These are phyloP conservation scores for Sebastes kiyomatsui DNA, from an alignment of 2,797 vertebrate genomes.

Conservation along the genomic window DNA sequence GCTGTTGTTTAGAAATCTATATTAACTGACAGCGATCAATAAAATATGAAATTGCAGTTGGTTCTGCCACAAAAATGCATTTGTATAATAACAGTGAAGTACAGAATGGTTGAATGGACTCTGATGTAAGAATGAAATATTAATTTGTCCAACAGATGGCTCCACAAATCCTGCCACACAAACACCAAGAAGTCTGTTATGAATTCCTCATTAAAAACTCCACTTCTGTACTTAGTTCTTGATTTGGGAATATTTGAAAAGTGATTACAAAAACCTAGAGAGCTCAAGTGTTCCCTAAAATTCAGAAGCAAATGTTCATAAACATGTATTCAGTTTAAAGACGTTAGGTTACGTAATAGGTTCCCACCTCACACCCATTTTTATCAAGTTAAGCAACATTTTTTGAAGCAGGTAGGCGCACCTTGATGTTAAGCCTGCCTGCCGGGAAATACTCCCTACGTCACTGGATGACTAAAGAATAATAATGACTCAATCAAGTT, in stretches of 20 bases:
- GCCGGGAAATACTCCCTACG: background rate
- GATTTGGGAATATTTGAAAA: background rate
- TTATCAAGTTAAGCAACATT: constrained; percentile 48
- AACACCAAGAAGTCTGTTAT: background rate
- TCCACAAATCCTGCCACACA: background rate
- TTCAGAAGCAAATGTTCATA: background rate
- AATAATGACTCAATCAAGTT: background rate
- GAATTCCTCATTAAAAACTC: background rate
- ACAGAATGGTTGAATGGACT: background rate
- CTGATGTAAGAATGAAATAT: background rate
- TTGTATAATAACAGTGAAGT: background rate
- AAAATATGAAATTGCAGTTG: background rate
- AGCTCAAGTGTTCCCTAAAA: background rate
- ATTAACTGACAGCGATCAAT: background rate
- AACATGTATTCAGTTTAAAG: background rate
- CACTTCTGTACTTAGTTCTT: background rate
- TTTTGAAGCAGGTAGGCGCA: background rate
- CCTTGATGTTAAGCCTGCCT: background rate
- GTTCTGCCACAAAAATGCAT: background rate
- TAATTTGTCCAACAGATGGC: constrained; percentile 43
- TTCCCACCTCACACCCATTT: background rate
- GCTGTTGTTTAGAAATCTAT: background rate
- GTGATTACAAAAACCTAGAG: background rate
- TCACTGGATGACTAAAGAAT: background rate
- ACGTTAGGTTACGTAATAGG: background rate